Base-by-base conservation (phyloP, 1,140 invertebrate species). In the Drosophila bipectinata region DNA sequence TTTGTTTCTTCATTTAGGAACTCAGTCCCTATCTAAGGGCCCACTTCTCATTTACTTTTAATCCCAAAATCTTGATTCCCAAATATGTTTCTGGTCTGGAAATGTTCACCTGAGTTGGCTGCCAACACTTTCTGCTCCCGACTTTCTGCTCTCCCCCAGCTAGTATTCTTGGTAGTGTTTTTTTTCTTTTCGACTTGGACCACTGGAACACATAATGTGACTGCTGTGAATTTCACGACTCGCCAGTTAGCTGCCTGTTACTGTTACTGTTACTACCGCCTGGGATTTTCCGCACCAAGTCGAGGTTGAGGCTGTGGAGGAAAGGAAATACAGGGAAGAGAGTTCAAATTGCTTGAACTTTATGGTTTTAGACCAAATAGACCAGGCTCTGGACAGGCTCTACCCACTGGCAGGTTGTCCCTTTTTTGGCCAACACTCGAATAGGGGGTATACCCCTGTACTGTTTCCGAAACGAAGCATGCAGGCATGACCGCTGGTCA, bases 301-400 rank as follows among this genome's bases (percentile, higher is more conserved):
- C 6, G 1, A 15, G 41, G 12, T 3, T 21, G 21, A 21, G 21
- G 3, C 21, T 3, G 24, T 34, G 44, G 62, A 10, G 9, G 8
- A 34, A 34, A 37, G 34, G 34, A 37, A 37, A 37, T 37, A 37
- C 34, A 37, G 34, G 10, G 45, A 73, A 56, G 56, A 87, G 85
- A 79, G 77, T 85, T 85, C 82, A 85, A 87, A 85, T 85, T 81
- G 78, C 74, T 87, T 85, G 82, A 85, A 85, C 82, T 87, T 82
- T 78, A 75, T 85, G 82, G 82, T 85, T 78, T 85, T 85, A 28
- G 26, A 82, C 82, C 82, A 85, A 81, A 82, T 83, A 83, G 79
- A 81, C 74, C 79, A 71, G 64, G 56, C 48, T 44, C 28, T 58
- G 56, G 56, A 49, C 18, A 18, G 18, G 18, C 56, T 39, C 48